Evolutionary conservation across 2,797 vertebrate species (phyloP).

Genomic region (Propithecus perrieri): DNA sequence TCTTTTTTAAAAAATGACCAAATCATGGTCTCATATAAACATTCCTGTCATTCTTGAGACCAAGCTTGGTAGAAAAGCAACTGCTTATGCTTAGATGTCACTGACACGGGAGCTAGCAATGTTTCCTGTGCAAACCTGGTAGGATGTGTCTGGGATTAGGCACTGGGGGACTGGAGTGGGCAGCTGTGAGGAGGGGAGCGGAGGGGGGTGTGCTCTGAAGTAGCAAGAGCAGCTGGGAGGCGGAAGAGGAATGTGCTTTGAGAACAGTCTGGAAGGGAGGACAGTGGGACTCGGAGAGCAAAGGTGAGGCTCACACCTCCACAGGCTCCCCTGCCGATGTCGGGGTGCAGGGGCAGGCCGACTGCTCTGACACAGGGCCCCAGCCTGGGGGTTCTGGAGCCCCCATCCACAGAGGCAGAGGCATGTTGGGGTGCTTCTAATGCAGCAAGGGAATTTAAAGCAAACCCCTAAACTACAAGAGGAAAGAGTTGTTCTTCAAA

Average conservation of each 20-base stretch:
- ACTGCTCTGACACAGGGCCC: not conserved
- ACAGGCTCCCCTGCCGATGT: accelerated
- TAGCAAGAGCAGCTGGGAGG: accelerated
- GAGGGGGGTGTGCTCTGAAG: not conserved
- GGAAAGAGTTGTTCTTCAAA: not conserved
- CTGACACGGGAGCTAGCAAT: accelerated
- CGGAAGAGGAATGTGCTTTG: not conserved
- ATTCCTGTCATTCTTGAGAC: not conserved
- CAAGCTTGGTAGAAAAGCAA: not conserved
- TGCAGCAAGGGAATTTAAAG: not conserved
- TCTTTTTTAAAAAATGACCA: not conserved
- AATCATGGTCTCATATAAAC: not conserved
- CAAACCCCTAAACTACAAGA: not conserved
- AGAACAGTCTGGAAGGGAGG: not conserved
- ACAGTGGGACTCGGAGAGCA: too few species aligned
- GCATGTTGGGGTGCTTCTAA: not conserved
- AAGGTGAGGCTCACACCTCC: not conserved
- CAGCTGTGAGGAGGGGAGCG: not conserved
- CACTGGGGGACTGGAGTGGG: not conserved
- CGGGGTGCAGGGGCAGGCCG: too few species aligned
- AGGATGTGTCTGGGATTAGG: not conserved
- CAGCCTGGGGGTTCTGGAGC: too few species aligned
- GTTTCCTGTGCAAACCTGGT: not conserved
- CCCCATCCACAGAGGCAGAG: not conserved
- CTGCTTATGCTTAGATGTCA: not conserved